Base-by-base conservation (phyloP, 2,888 invertebrate genomes). In the Drosophila mulleri region DNA sequence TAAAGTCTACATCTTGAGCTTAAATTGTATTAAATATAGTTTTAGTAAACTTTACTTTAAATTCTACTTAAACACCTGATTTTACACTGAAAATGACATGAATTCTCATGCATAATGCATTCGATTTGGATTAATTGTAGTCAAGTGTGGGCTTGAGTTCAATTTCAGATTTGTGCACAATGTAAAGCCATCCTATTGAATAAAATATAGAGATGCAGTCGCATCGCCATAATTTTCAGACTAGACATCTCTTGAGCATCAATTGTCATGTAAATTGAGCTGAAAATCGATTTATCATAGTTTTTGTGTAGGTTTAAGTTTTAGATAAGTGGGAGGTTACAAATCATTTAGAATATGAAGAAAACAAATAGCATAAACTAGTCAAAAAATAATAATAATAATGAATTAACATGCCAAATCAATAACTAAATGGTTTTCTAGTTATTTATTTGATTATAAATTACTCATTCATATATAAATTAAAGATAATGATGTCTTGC, bases 91-190 rank as follows among this genome's bases (percentile, higher is more conserved):
- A 56, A 42, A 20, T 16, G 9, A 9, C 32, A 32, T 56, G 32
- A 42, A 11, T 42, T 56, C 5, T 20, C 42, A 56, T 56, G 56
- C 42, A 42, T 42, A 56, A n/a, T 29, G n/a, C 11, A 20, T 50
- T 18, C 18, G 2, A 14, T 4, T 35, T 35, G 18, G 52, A 52
- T 50, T 32, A 18, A 50, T 50, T 18, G 3, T 7, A 12, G 18
- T 32, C 32, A 11, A 12, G 29, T 32, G 48, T 48, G 26, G 29
- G 48, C 18, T 29, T 47, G 9, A n/a, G 16, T n/a, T 47, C 26
- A 14, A 47, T 47, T 16, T 29, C 29, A 2, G 23, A 45, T 14
- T 26, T 7, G 45, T 26, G 29, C 29, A 14, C 26, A 47, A 0
- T 26, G 47, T 47, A 8, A 7, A 48, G 48, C 12, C 11, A 18